Evolutionary conservation across 2,797 vertebrate genomes (phyloP).

Genomic region (Melanogrammus aeglefinus): DNA sequence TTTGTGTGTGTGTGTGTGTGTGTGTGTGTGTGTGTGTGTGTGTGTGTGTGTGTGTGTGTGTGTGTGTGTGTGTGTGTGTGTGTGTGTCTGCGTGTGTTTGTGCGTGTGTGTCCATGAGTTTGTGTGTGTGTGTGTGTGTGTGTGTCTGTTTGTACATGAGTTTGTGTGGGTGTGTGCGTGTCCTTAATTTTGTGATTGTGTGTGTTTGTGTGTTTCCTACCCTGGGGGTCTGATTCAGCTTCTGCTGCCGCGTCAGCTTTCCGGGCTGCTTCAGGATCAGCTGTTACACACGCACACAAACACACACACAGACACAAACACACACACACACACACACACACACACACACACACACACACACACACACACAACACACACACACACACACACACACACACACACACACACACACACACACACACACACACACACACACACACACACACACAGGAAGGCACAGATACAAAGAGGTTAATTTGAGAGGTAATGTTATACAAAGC

Average conservation of each 20-base stretch:
- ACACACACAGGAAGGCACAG: not conserved
- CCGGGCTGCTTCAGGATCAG: conserved; percentile 64
- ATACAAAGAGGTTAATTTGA: not conserved
- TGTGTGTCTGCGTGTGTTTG: conserved; percentile 15
- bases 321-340: no score
- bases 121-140: conserved; percentile 20
- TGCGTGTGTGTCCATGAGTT: conserved; percentile 6
- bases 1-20: not conserved
- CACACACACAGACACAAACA: no score
- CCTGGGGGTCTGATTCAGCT: conserved; percentile 70
- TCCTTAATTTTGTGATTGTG: conserved; percentile 8
- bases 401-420: conserved; percentile 1
- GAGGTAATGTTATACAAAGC: not conserved
- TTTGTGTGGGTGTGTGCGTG: not conserved
- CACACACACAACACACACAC: not conserved
- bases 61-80: not conserved
- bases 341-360: no score
- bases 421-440: not conserved
- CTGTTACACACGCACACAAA: conserved; percentile 30
- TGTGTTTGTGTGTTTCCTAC: conserved; percentile 46
- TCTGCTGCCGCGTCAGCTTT: conserved; percentile 63
- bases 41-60: conserved; percentile 3
- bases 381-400: not conserved
- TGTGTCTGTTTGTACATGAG: not conserved
- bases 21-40: conserved; percentile 15